Conservation (phyloP, 2,888 invertebrate genomes). For the Electrophaes corylata region DNA sequence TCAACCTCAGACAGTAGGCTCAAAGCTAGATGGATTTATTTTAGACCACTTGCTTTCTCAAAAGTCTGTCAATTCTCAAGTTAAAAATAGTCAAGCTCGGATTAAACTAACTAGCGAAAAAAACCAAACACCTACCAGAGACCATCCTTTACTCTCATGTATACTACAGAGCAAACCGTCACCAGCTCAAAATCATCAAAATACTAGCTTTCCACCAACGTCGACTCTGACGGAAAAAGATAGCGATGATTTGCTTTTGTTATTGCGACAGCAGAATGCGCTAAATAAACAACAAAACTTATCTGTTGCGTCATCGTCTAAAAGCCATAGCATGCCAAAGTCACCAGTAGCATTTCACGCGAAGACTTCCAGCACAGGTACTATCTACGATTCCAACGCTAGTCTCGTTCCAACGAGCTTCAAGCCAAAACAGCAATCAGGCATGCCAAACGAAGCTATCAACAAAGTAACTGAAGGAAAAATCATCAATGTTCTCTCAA, state of each 20-base stretch:
- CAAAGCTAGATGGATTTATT: slow-evolving; percentile 38
- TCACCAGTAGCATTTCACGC: slow-evolving; percentile 1
- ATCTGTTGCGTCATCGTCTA: background rate
- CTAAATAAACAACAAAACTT: slow-evolving; percentile 39
- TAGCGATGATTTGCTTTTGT: slow-evolving; percentile 58
- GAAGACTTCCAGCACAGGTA: slow-evolving; percentile 1
- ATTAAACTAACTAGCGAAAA: slow-evolving; percentile 1
- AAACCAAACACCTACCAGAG: slow-evolving; percentile 2
- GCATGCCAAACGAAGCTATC: slow-evolving; percentile 2
- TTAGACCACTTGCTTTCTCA: slow-evolving; percentile 15
- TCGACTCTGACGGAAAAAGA: slow-evolving; percentile 56
- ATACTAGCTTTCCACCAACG: slow-evolving; percentile 3
- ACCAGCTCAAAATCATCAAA: slow-evolving; percentile 5
- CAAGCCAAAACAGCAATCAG: background rate
- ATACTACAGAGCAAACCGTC: slow-evolving; percentile 30
- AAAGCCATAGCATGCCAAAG: background rate
- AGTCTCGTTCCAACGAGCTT: background rate
- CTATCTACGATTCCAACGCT: slow-evolving; percentile 7
- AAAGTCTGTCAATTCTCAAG: slow-evolving; percentile 5
- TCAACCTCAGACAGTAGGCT: slow-evolving; percentile 22
- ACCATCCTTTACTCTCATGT: slow-evolving; percentile 30
- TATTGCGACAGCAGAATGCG: slow-evolving; percentile 62
- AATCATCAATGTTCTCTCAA: slow-evolving; percentile 33
- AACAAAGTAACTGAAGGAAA: slow-evolving; percentile 19
- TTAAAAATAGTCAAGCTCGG: background rate